A percentile compares a stretch with the other conserved stretches of the same genome.
Conservation (phyloP, 2,113 vertebrate species). For the Trochalopteron elliotii region DNA sequence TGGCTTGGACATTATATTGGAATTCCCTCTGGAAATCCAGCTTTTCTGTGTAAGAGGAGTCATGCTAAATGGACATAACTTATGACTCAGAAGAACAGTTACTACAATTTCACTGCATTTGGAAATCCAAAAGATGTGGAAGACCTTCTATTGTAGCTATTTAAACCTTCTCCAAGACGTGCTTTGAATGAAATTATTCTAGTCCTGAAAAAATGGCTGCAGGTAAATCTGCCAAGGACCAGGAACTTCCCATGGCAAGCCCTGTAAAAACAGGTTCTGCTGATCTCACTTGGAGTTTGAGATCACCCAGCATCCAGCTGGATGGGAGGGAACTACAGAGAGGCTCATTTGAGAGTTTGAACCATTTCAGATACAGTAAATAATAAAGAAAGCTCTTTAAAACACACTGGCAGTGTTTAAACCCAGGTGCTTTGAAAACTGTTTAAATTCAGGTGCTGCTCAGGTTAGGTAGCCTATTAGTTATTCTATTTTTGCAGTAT, state of each 20-base stretch:
- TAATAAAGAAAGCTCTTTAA: background rate
- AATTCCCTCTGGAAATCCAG: slow-evolving; percentile 13
- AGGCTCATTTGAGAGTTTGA: background rate
- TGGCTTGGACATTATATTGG: background rate
- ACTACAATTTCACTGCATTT: slow-evolving; percentile 2
- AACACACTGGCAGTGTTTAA: background rate
- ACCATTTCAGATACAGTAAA: background rate
- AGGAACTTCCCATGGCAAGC: background rate
- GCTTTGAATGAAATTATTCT: background rate
- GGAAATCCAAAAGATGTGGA: background rate
- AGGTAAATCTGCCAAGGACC: background rate
- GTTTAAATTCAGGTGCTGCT: background rate
- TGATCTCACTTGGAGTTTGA: background rate
- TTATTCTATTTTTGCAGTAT: background rate
- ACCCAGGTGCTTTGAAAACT: background rate
- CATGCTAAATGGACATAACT: slow-evolving; percentile 15
- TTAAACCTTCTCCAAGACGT: background rate
- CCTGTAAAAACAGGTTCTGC: background rate
- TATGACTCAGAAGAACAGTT: background rate
- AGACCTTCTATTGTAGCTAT: background rate
- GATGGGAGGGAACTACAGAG: background rate
- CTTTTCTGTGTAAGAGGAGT: background rate
- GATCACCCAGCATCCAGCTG: background rate
- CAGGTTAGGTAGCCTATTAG: background rate
- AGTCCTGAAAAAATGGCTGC: background rate